Conservation (phyloP, 2,797 vertebrate genomes). For the Lepilemur ruficaudatus region DNA sequence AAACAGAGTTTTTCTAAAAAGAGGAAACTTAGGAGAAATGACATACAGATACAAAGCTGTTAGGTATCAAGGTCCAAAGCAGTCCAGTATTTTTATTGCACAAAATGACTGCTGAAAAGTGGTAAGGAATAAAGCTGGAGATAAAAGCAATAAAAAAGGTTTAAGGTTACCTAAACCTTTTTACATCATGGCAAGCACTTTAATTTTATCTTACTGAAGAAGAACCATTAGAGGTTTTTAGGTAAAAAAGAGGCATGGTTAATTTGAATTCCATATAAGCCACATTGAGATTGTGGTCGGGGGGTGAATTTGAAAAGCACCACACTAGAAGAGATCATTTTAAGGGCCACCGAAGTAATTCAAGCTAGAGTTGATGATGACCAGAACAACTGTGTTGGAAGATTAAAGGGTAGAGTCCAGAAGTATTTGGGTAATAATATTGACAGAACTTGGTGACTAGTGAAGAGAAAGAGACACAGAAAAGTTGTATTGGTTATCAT, state of each 20-base stretch:
- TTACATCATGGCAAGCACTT: neutral
- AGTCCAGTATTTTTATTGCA: neutral
- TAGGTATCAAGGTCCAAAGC: neutral
- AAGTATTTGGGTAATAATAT: neutral
- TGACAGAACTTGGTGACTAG: neutral
- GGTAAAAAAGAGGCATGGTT: neutral
- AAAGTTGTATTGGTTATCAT: neutral
- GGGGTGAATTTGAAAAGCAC: neutral
- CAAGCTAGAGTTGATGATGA: neutral
- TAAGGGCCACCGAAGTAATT: neutral
- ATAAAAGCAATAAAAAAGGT: neutral
- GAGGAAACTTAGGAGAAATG: neutral
- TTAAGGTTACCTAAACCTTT: neutral
- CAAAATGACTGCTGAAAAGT: neutral
- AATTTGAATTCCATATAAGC: slow-evolving; percentile 8
- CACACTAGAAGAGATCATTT: neutral
- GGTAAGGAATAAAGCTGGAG: neutral
- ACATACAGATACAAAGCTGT: neutral
- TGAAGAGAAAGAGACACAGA: neutral
- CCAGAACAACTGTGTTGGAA: neutral
- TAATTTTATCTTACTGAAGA: neutral
- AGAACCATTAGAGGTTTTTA: neutral
- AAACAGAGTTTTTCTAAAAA: neutral
- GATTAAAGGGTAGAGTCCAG: neutral
- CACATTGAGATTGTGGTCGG: neutral